Evolutionary conservation across 1,140 invertebrate species (phyloP).

Genomic region (Cardiocondyla obscurior): DNA sequence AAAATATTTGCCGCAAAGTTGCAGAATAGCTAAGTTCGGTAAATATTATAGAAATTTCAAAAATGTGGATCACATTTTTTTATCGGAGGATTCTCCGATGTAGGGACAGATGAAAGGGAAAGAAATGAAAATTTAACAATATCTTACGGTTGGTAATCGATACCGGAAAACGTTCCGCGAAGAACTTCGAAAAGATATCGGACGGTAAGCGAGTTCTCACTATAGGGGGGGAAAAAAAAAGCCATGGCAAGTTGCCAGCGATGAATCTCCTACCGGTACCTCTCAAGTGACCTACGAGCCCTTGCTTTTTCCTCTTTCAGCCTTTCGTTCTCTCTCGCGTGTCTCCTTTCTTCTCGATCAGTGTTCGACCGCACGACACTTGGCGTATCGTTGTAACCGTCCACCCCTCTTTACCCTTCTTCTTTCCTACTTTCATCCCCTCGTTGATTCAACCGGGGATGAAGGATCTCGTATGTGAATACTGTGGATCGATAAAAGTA

Average conservation of each 20-base stretch:
- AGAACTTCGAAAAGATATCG: conserved; percentile 51
- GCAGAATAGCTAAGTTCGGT: not conserved
- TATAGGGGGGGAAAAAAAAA: conserved; percentile 41
- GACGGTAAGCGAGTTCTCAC: conserved; percentile 50
- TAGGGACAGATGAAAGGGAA: not conserved
- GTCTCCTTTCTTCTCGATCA: not conserved
- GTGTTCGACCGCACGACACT: conserved; percentile 21
- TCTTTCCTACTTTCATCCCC: not conserved
- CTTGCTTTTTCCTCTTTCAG: not conserved
- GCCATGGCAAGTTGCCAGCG: conserved; percentile 45
- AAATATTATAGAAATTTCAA: not conserved
- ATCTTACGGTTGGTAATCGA: conserved; percentile 41
- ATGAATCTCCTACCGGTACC: conserved; percentile 26
- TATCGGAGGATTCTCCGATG: not conserved
- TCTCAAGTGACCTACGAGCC: conserved; percentile 1
- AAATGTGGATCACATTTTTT: not conserved
- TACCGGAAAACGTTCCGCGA: conserved; percentile 48
- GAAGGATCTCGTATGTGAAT: conserved; percentile 49
- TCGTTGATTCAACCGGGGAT: conserved; percentile 18
- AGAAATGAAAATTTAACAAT: conserved; percentile 49
- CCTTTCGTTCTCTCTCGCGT: not conserved
- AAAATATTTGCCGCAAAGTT: not conserved
- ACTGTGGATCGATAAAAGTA: conserved; percentile 33
- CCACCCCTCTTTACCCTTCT: conserved; percentile 13
- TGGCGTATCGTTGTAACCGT: conserved; percentile 3